These are phyloP conservation scores for Sarcophaga bullata DNA, from an alignment of 1,140 invertebrate species.

Conservation along the genomic window DNA sequence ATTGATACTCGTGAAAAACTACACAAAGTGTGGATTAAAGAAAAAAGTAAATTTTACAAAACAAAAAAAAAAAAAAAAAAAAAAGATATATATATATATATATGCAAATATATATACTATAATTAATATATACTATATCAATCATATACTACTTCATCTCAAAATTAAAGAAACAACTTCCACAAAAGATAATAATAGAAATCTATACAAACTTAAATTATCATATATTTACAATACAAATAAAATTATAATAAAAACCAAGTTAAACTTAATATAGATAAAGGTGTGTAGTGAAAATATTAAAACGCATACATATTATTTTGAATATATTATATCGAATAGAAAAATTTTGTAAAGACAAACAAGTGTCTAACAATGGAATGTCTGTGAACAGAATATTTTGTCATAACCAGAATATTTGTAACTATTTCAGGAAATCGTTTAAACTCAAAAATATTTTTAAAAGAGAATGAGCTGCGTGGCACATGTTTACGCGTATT, in stretches of 20 bases:
- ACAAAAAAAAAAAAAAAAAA: constrained; percentile 23
- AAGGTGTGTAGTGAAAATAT: constrained; percentile 11
- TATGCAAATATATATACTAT: too few species aligned
- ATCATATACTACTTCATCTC: too few species aligned
- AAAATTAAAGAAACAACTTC: constrained; percentile 16
- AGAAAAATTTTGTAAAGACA: constrained; percentile 9
- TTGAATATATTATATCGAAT: not conserved
- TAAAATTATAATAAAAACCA: not conserved
- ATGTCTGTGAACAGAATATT: constrained; percentile 25
- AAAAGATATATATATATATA: not conserved
- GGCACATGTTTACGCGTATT: not conserved
- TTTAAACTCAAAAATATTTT: not conserved
- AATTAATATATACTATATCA: too few species aligned
- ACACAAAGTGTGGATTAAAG: constrained; percentile 15
- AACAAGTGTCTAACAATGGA: constrained; percentile 34
- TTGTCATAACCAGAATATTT: constrained; percentile 19
- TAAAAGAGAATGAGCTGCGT: constrained; percentile 20
- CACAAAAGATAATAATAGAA: constrained; percentile 8
- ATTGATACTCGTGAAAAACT: not conserved
- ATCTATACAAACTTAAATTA: constrained; percentile 7
- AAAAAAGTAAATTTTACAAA: constrained; percentile 13
- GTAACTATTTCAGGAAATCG: not conserved
- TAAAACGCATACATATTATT: not conserved
- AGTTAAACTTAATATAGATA: constrained; percentile 10
- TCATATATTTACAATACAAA: not conserved